These are phyloP conservation scores for Colossoma macropomum DNA, from an alignment of 2,113 vertebrate genomes.

Conservation along the genomic window DNA sequence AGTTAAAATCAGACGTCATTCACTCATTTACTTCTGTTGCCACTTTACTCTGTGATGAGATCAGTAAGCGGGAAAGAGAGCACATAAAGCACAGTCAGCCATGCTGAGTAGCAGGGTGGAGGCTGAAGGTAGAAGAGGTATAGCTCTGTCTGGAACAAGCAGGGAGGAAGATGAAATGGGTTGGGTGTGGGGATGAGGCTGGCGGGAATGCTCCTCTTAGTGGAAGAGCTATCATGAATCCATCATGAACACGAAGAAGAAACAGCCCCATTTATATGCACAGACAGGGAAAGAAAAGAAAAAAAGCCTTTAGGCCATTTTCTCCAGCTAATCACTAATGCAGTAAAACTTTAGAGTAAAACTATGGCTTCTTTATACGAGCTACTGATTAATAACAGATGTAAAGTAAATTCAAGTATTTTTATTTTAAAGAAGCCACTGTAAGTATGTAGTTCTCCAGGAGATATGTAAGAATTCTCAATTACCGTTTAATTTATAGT, in stretches of 20 bases:
- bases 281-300: background rate
- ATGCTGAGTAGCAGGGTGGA: background rate
- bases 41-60: slow-evolving; percentile 2
- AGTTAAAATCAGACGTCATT: background rate
- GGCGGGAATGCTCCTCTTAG: slow-evolving; percentile 4
- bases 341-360: background rate
- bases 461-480: too few species aligned
- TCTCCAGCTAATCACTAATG: background rate
- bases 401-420: too few species aligned
- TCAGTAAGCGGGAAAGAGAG: background rate
- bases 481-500: too few species aligned
- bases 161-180: background rate
- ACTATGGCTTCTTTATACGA: too few species aligned
- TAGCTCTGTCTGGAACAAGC: background rate
- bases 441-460: too few species aligned
- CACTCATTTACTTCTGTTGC: background rate
- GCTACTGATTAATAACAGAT: too few species aligned
- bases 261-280: background rate
- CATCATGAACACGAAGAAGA: slow-evolving; percentile 3
- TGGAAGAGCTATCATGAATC: background rate
- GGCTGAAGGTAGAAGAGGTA: background rate
- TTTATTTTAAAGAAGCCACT: too few species aligned
- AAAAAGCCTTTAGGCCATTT: background rate
- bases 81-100: background rate
- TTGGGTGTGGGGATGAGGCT: background rate